Base-by-base conservation (phyloP, 1,140 invertebrate genomes). In the Drosophila virilis region DNA sequence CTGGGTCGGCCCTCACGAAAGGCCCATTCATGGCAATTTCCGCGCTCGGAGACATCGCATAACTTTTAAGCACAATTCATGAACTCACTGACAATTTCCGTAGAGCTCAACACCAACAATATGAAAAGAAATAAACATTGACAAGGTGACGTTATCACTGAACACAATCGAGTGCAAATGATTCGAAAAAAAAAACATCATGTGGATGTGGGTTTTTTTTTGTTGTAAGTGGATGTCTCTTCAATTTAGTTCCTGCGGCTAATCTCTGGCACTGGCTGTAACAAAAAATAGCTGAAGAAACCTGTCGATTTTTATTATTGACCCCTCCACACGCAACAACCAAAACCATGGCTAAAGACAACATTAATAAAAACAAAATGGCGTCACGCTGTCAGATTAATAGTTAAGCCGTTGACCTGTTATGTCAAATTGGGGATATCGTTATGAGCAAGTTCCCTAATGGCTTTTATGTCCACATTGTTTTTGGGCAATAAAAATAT, bases 331-430 rank as follows among this genome's bases (percentile, higher is more conserved):
- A 42, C 22, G 46, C 28, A 42, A 50, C 42, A 8, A 37, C 28
- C 71, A 59, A 1, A 17, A 17, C 17, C 1, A 17, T 17, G 68
- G 76, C 46, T 46, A 69, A 60, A 35, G 48, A 13, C 52, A 50
- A 66, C 72, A 70, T 64, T 48, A 48, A 54, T 64, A 37, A 65
- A 75, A 78, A 78, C 57, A 73, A 78, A 78, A 78, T 78, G 76
- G 61, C 61, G 35, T 58, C 50, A 37, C 33, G 22, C 33, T 60
- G 54, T 60, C 46, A 64, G 52, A 74, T 70, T 71, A 61, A 50
- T 38, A 45, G 45, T 37, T 35, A 74, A 62, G 22, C 48, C 46
- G 50, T 61, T 48, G 43, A 51, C 35, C 15, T 35, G 22, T 51
- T 67, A 72, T 10, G 8, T 52, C 32, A 12, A 42, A 45, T 55